Evolutionary conservation across 2,113 vertebrate species (phyloP).

Genomic region (Osmerus eperlanus): DNA sequence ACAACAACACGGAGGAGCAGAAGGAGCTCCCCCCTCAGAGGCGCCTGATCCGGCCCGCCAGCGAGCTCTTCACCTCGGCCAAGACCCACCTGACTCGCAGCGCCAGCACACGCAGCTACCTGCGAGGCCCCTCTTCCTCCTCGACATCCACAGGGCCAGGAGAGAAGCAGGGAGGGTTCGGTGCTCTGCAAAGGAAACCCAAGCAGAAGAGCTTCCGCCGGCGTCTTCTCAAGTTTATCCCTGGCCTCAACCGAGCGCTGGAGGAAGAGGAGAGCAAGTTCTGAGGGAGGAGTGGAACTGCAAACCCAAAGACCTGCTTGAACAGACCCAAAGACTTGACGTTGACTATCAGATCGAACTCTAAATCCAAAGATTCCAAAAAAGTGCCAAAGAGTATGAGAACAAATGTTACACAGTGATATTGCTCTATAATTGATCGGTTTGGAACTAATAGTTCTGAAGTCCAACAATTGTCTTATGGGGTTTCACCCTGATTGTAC

Average conservation of each 20-base stretch:
- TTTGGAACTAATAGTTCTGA: neutral
- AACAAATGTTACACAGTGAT: too few relatives aligned
- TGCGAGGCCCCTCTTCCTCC: conserved; percentile 37
- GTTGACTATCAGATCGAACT: conserved; percentile 11
- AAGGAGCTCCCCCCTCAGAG: conserved; percentile 11
- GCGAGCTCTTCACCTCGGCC: conserved; percentile 65
- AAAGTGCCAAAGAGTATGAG: conserved; percentile 19
- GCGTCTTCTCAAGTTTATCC: conserved; percentile 91
- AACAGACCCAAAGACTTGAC: conserved; percentile 30
- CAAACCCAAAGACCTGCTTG: conserved; percentile 1
- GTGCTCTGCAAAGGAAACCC: conserved; percentile 75
- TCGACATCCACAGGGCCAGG: conserved; percentile 41
- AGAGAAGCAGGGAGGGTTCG: conserved; percentile 63
- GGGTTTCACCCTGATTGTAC: conserved; percentile 51
- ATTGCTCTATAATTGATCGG: too few relatives aligned
- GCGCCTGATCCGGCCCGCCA: conserved; percentile 58
- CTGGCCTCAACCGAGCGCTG: conserved; percentile 87
- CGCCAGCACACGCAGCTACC: conserved; percentile 82
- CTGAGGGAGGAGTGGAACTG: conserved; percentile 51
- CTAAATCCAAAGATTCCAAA: conserved; percentile 24
- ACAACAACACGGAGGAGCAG: conserved; percentile 3
- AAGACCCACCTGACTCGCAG: conserved; percentile 73
- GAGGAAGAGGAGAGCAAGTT: conserved; percentile 97
- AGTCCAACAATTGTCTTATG: neutral
- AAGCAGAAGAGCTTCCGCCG: conserved; percentile 87